Percentiles rank a stretch among this genome's conserved stretches.
Conservation (phyloP, 2,888 invertebrate genomes). For the Apodemia hepburni region DNA sequence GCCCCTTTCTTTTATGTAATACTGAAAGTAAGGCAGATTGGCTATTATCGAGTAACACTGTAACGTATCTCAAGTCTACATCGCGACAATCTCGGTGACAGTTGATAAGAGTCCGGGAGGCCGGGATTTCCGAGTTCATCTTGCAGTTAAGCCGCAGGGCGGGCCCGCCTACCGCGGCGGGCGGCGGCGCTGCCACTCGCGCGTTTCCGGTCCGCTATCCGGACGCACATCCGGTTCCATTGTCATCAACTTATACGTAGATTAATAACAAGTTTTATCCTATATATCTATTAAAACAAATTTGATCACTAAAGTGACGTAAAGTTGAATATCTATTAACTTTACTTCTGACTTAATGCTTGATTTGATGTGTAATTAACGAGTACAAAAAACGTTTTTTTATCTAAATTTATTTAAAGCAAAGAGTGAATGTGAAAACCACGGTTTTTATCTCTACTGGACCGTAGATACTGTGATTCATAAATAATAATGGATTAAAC, state of each 20-base stretch:
- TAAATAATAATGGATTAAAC: no score
- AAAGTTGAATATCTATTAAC: no score
- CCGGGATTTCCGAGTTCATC: slow-evolving; percentile 15
- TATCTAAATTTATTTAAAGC: no score
- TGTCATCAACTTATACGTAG: slow-evolving; percentile 2
- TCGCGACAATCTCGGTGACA: slow-evolving; percentile 2
- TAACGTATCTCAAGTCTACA: not conserved
- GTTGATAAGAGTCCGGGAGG: slow-evolving; percentile 16
- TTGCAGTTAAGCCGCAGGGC: slow-evolving; percentile 26
- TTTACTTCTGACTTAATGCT: no score
- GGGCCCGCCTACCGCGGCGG: slow-evolving; percentile 26
- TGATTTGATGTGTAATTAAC: no score
- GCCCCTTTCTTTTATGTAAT: not conserved
- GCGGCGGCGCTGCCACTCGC: slow-evolving; percentile 43
- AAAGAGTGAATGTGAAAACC: no score
- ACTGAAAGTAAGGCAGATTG: not conserved
- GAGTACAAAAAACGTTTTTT: no score
- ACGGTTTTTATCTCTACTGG: no score
- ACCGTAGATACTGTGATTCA: no score
- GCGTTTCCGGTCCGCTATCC: slow-evolving; percentile 66
- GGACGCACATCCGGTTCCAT: slow-evolving; percentile 54
- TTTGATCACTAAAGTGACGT: no score
- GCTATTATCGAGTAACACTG: not conserved
- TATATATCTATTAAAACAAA: not conserved
- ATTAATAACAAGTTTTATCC: not conserved